Percentiles rank a stretch among this genome's conserved stretches.
Conservation (phyloP, 2,113 vertebrate species). For the Crotalus tigris region DNA sequence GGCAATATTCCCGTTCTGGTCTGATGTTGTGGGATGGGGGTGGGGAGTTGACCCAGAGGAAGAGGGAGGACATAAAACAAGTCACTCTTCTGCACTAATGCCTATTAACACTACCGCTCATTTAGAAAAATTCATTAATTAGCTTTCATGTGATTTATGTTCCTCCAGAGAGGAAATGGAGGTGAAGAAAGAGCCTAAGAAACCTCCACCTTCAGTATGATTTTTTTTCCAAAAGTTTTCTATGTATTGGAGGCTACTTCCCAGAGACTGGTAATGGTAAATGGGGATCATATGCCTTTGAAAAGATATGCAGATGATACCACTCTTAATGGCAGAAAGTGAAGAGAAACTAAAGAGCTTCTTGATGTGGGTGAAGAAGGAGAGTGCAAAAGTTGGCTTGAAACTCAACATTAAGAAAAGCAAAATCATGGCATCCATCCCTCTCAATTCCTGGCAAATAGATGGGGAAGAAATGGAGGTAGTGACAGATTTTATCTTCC, state of each 20-base stretch:
- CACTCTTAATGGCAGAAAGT: too few species aligned
- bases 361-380: too few species aligned
- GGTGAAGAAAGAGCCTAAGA: fast-evolving
- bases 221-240: neutral
- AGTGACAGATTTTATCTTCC: too few species aligned
- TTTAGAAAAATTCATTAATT: slow-evolving; percentile 11
- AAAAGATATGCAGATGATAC: neutral
- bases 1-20: neutral
- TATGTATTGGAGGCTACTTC: too few species aligned
- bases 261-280: neutral
- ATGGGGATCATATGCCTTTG: neutral
- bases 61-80: neutral
- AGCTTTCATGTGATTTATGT: neutral
- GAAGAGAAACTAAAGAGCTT: too few species aligned
- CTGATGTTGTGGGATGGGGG: neutral
- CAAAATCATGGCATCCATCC: too few species aligned
- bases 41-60: neutral
- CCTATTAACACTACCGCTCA: neutral
- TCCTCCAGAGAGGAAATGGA: neutral
- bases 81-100: neutral
- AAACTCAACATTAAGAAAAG: too few species aligned
- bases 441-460: too few species aligned
- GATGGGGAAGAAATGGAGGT: too few species aligned
- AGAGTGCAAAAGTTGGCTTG: too few species aligned
- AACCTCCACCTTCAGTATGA: neutral